A percentile compares a stretch with the other conserved stretches of the same genome.
Evolutionary conservation across 2,113 vertebrate species (phyloP).

Genomic region (Clarias gariepinus): DNA sequence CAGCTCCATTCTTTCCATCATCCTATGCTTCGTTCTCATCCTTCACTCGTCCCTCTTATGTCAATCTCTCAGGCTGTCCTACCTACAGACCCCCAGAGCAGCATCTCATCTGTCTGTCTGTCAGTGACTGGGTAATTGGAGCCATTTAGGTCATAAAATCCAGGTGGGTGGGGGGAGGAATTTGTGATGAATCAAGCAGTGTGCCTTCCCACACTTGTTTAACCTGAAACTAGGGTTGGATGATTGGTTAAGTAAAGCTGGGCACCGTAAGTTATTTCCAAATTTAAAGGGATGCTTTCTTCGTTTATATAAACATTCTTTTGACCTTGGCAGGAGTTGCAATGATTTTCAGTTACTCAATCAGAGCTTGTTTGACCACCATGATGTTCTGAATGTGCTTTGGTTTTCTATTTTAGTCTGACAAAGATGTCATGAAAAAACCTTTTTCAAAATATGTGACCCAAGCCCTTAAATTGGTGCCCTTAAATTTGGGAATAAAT

Average conservation of each 20-base stretch:
- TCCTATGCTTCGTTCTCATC: conserved; percentile 57
- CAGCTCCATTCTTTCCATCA: conserved; percentile 70
- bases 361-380: conserved; percentile 20
- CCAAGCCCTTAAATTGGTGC: background rate
- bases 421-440: background rate
- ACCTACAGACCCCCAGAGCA: conserved; percentile 68
- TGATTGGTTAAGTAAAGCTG: conserved; percentile 43
- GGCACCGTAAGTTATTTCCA: conserved; percentile 30
- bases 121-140: conserved; percentile 82
- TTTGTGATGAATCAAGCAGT: conserved; percentile 67
- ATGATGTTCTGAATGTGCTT: conserved; percentile 10
- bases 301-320: conserved; percentile 20
- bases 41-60: conserved; percentile 59
- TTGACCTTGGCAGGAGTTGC: background rate
- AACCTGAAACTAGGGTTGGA: conserved; percentile 61
- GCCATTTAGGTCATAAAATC: conserved; percentile 79
- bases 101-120: conserved; percentile 76
- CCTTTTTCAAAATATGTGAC: background rate
- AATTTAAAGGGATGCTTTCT: conserved; percentile 17
- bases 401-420: conserved; percentile 13
- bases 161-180: conserved; percentile 66
- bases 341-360: conserved; percentile 4
- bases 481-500: background rate
- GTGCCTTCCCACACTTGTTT: conserved; percentile 70
- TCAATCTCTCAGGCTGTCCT: conserved; percentile 29